phyloP scores from a whole-genome alignment of 2,888 invertebrate genomes.

The Agonopterix subpropinquella region DNA sequence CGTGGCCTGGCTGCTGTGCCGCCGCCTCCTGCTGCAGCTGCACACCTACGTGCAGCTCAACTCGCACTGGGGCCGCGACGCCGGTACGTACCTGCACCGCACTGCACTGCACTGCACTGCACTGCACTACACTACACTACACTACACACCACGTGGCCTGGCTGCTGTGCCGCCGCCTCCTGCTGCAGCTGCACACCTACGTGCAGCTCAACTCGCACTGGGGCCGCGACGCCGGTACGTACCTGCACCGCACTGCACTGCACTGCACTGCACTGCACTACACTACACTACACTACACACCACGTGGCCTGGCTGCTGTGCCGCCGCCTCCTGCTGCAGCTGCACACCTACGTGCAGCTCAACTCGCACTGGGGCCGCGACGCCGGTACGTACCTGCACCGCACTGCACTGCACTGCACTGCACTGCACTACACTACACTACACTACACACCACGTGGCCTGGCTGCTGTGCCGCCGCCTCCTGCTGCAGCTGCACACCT shows the following conservation, averaged over 20 bases:
- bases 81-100: constrained; percentile 20
- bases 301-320: constrained; percentile 96
- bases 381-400: constrained; percentile 21
- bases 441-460: constrained; percentile 85
- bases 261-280: too few relatives aligned
- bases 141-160: constrained; percentile 91
- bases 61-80: constrained; percentile 71
- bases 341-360: constrained; percentile 96
- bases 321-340: constrained; percentile 89
- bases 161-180: constrained; percentile 91
- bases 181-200: constrained; percentile 95
- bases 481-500: constrained; percentile 93
- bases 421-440: background rate
- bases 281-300: constrained; percentile 59
- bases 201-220: constrained; percentile 85
- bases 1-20: constrained; percentile 95
- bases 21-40: constrained; percentile 90
- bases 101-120: too few relatives aligned
- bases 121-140: background rate
- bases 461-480: constrained; percentile 95
- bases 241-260: background rate
- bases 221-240: constrained; percentile 53
- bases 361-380: constrained; percentile 76
- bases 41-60: constrained; percentile 95
- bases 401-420: too few relatives aligned